These are phyloP conservation scores for Enteromius mattozi DNA, from an alignment of 2,797 vertebrate species.

Conservation along the genomic window DNA sequence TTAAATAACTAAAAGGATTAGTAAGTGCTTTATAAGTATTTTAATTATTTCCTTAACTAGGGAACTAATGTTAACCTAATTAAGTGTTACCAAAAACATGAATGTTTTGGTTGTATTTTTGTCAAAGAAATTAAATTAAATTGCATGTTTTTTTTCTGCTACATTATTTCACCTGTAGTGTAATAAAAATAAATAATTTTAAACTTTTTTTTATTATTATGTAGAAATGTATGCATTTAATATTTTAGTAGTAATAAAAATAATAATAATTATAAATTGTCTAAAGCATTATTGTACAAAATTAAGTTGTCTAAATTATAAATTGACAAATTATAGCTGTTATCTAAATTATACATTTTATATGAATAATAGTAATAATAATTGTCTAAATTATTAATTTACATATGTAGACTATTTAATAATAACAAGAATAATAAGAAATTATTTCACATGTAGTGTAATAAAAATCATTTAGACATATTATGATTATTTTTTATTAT, in stretches of 20 bases:
- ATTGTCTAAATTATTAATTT: background rate
- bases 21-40: background rate
- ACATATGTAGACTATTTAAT: background rate
- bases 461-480: too few relatives aligned
- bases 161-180: background rate
- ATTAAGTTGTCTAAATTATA: background rate
- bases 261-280: too few relatives aligned
- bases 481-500: too few relatives aligned
- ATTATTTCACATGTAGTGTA: too few relatives aligned
- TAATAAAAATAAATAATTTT: background rate
- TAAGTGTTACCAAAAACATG: background rate
- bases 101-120: background rate
- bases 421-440: too few relatives aligned
- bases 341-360: background rate
- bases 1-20: background rate
- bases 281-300: too few relatives aligned
- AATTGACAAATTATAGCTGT: background rate
- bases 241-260: too few relatives aligned
- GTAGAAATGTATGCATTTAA: too few relatives aligned
- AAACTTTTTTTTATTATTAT: too few relatives aligned
- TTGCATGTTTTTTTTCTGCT: background rate
- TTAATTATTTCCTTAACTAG: background rate
- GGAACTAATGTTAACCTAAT: background rate
- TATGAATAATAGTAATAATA: background rate
- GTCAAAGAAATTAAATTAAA: background rate